These are phyloP conservation scores for Drosophila bocki DNA, from an alignment of 1,140 invertebrate genomes.

Conservation along the genomic window DNA sequence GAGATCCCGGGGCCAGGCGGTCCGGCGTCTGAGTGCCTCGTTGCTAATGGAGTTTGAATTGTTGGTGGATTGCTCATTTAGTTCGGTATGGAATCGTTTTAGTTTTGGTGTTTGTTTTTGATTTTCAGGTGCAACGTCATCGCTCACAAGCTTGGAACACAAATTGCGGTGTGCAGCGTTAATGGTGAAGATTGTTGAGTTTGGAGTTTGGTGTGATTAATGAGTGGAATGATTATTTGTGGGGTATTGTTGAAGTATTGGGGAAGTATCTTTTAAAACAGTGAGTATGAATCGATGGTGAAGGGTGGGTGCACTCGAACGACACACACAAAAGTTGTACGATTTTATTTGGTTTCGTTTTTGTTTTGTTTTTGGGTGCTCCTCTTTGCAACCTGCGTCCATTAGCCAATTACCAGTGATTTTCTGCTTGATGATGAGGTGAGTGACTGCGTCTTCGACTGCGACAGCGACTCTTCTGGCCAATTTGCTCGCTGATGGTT, in stretches of 20 bases:
- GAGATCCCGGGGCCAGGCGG: slow-evolving; percentile 55
- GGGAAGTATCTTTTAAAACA: slow-evolving; percentile 3
- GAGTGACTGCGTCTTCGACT: slow-evolving; percentile 25
- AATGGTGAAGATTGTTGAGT: slow-evolving; percentile 22
- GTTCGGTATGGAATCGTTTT: slow-evolving; percentile 45
- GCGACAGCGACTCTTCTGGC: slow-evolving; percentile 39
- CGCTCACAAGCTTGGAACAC: slow-evolving; percentile 49
- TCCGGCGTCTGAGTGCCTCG: slow-evolving; percentile 74
- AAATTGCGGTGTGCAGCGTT: slow-evolving; percentile 51
- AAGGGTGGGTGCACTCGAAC: slow-evolving; percentile 31
- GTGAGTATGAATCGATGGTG: slow-evolving; percentile 21
- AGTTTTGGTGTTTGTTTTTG: slow-evolving; percentile 26
- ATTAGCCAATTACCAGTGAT: slow-evolving; percentile 79
- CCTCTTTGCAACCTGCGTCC: slow-evolving; percentile 40
- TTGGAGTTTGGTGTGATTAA: neutral
- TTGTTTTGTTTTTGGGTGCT: slow-evolving; percentile 30
- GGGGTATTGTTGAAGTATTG: slow-evolving; percentile 4
- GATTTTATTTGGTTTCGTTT: slow-evolving; percentile 11
- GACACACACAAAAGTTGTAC: slow-evolving; percentile 40
- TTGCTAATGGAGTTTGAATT: slow-evolving; percentile 70
- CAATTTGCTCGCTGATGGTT: slow-evolving; percentile 65
- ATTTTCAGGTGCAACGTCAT: slow-evolving; percentile 44
- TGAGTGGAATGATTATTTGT: neutral
- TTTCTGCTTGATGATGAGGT: slow-evolving; percentile 73
- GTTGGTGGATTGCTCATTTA: slow-evolving; percentile 49